Evolutionary conservation across 2,797 vertebrate genomes (phyloP), one percentile per base, ranked within the genome.

Genomic region (Emydoidea blandingii): DNA sequence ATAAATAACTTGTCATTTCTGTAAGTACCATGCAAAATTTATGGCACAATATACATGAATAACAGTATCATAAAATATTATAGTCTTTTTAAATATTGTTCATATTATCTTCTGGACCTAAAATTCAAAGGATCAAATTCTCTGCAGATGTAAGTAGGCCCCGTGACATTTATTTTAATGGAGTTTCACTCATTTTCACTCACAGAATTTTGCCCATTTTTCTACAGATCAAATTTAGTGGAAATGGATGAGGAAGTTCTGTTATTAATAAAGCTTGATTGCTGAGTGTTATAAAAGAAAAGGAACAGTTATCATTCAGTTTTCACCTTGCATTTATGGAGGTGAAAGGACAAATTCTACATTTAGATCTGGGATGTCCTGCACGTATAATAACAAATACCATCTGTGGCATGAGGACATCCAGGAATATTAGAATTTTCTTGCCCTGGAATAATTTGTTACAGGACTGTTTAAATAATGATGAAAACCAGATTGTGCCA

Each of bases 321-420:
- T 95, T 96, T 97, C 49, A 37, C 88, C 78, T 41, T 90, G 65
- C 94, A 86, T 91, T 97, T 95, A 92, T 94, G 94, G 87, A 95
- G 65, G 94, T 91, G 84, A 96, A 96, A 97, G 95, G 96, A 95
- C 97, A 95, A 97, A 82, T 68, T 96, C 86, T 92, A 82, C 96
- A 93, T 57, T 89, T 83, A 87, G 82, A 31, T 93, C 96, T 95
- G 93, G 34, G 72, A 93, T 94, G 78, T 96, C 94, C 0, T 57
- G 0, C 12, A 54, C 15, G 0, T 90, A 76, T 81, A 94, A 93
- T 68, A 94, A 89, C 50, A 96, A 92, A 94, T 94, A 82, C 94
- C 93, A 96, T 97, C 96, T 97, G 96, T 94, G 84, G 82, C 83
- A 88, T 96, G 87, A 96, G 59, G 65, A 94, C 95, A 97, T 97